A percentile compares a stretch with the other conserved stretches of the same genome.
phyloP scores from a whole-genome alignment of 2,797 vertebrate genomes.

The Lycodopsis pacificus region DNA sequence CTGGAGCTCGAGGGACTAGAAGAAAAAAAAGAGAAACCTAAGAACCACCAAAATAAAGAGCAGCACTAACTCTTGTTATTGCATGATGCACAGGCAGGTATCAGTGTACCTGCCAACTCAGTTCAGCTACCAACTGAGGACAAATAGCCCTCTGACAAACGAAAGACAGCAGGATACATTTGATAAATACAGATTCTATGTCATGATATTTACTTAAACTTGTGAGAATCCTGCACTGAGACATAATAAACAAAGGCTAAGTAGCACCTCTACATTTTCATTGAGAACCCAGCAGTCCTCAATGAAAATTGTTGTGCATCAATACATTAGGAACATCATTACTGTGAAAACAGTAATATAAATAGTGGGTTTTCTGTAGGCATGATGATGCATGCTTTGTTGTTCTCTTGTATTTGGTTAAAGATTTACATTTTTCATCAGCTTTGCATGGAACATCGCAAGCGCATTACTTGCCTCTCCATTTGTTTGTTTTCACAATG shows the following conservation, averaged over 20 bases:
- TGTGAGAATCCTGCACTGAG: not conserved
- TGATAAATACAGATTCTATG: not conserved
- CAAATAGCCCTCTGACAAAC: constrained; percentile 1
- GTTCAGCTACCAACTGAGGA: not conserved
- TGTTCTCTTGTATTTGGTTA: not conserved
- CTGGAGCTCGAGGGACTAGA: constrained; percentile 32
- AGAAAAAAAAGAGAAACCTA: not conserved
- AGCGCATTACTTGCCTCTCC: not conserved
- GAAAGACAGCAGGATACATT: not conserved
- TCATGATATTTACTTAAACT: not conserved
- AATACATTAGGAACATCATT: not conserved
- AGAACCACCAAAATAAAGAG: constrained; percentile 1
- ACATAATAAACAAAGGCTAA: not conserved
- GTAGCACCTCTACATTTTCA: not conserved
- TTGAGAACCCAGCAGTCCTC: not conserved
- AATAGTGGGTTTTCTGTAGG: not conserved
- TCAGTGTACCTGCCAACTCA: not conserved
- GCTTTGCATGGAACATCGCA: not conserved
- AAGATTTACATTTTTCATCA: not conserved
- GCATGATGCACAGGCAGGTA: not conserved
- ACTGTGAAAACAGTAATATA: too few relatives aligned
- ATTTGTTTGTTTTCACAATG: not conserved
- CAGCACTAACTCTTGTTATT: not conserved
- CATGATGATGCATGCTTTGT: not conserved
- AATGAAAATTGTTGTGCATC: not conserved